These are phyloP conservation scores for Craseonycteris thonglongyai DNA, from an alignment of 2,113 vertebrate genomes.

Conservation along the genomic window DNA sequence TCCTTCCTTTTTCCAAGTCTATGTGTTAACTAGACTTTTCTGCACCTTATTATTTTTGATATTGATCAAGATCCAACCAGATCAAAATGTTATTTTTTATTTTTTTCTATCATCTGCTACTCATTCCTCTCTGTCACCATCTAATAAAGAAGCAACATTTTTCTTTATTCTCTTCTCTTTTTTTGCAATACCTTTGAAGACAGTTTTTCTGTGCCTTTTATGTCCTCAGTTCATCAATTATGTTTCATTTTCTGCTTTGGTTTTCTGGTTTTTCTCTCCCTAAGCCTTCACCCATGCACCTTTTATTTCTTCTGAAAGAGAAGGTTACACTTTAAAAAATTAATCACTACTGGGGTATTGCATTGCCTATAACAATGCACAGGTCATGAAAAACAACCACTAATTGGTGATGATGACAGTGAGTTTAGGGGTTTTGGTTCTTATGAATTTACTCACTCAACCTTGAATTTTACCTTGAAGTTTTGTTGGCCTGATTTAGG, in stretches of 20 bases:
- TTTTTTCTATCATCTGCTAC: neutral
- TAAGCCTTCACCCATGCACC: neutral
- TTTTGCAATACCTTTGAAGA: neutral
- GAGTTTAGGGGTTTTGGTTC: neutral
- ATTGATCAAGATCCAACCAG: slow-evolving; percentile 12
- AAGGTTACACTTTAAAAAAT: neutral
- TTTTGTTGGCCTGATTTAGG: neutral
- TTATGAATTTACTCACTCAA: neutral
- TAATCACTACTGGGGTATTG: neutral
- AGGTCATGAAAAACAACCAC: neutral
- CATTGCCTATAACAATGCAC: neutral
- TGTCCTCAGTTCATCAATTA: neutral
- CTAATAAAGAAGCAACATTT: slow-evolving; percentile 3
- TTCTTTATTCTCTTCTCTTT: neutral
- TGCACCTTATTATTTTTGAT: slow-evolving; percentile 7
- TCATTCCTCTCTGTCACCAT: neutral
- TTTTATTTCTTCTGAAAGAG: neutral
- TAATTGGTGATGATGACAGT: neutral
- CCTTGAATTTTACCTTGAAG: neutral
- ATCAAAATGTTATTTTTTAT: neutral
- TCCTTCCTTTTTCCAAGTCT: neutral
- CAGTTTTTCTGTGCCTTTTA: slow-evolving; percentile 12
- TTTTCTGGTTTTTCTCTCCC: neutral
- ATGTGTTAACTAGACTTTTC: slow-evolving; percentile 9
- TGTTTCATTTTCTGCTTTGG: neutral